Percentiles rank a stretch among this genome's conserved stretches.
Evolutionary conservation across 37 sponge, comb jelly and placozoan species (phyloP).

Genomic region (Halisarca cf. caerulea): DNA sequence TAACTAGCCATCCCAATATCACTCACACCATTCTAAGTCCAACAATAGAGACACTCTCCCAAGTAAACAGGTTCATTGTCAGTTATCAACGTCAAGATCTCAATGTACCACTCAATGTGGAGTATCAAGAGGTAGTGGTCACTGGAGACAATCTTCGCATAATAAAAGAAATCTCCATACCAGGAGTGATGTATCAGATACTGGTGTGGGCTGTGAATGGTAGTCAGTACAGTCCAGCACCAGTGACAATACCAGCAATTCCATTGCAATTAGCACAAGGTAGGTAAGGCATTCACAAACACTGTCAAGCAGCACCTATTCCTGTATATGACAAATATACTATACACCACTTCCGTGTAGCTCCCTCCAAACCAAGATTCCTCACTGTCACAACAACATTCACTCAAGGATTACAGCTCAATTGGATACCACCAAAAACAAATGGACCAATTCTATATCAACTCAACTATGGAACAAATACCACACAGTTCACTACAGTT

Average conservation of each 20-base stretch:
- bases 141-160: not conserved
- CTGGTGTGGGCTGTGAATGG: not conserved
- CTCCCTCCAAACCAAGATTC: not conserved
- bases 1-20: too few species aligned
- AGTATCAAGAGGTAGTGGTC: not conserved
- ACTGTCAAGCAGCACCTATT: too few species aligned
- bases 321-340: too few species aligned
- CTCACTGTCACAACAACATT: slow-evolving; percentile 4
- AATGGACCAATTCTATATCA: slow-evolving; percentile 7
- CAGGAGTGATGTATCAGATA: not conserved
- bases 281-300: too few species aligned
- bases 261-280: too few species aligned
- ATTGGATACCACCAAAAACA: slow-evolving; percentile 21
- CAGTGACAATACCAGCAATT: not conserved
- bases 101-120: slow-evolving; percentile 22
- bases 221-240: not conserved
- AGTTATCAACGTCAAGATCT: slow-evolving; percentile 11
- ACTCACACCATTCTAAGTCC: too few species aligned
- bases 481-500: not conserved
- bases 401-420: slow-evolving; percentile 23
- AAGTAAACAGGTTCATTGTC: not conserved
- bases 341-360: not conserved
- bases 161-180: not conserved
- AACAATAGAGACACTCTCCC: too few species aligned
- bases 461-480: slow-evolving; percentile 21